Base-by-base conservation (phyloP, 2,113 vertebrate species). In the Nansenia antarctica region DNA sequence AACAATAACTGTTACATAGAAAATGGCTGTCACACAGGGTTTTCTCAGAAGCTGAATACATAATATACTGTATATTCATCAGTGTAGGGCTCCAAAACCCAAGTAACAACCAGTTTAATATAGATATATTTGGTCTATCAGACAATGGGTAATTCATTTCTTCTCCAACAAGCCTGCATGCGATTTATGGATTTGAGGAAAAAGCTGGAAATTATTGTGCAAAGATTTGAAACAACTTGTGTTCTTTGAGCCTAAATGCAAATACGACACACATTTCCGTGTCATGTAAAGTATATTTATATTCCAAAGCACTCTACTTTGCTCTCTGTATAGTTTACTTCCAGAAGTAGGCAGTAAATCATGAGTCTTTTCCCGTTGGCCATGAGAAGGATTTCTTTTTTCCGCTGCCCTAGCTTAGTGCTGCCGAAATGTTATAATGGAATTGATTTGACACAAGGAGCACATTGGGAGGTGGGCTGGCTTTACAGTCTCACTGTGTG, bases 371-470 rank as follows among this genome's bases (percentile, higher is more conserved):
- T 31, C 5, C 15, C 22, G 29, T 1, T 15, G 49, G 18, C 8
- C 49, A 52, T 20, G 20, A 52, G 1, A 52, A 20, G 1, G 45
- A n/a, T 49, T 49, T 15, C 14, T 57, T 58, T 52, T n/a, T 30
- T 30, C 53, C 27, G 7, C 15, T 18, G 29, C 12, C 5, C 29
- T 31, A 27, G 29, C 55, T 4, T 18, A 29, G 29, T 18, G 2
- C 15, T 29, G 55, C 14, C 14, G 2, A 31, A 58, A 58, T 7
- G 29, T 31, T 29, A 58, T 29, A 58, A 58, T 58, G 27, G 22
- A 58, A 58, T 58, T 26, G 29, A 58, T 29, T 58, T 58, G 55
- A 58, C 55, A 58, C 55, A 29, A 58, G 55, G 55, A 58, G 29
- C 55, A 58, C 29, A 31, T 30, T 58, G 55, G 55, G 12, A 58